These are phyloP conservation scores for Thereva unica DNA, from an alignment of 2,888 invertebrate species.

Conservation along the genomic window DNA sequence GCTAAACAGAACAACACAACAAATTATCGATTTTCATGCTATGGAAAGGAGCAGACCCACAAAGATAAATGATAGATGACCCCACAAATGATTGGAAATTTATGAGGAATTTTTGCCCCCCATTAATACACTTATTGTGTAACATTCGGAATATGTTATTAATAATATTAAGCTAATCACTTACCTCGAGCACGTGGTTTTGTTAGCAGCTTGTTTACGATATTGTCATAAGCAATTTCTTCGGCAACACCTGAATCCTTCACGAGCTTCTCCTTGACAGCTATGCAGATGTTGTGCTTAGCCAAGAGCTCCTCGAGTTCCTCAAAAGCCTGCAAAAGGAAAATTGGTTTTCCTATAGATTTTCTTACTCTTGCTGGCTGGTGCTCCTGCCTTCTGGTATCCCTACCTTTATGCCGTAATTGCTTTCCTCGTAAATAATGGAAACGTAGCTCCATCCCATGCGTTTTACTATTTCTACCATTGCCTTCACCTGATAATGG, in stretches of 20 bases:
- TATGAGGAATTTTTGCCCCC: too few relatives aligned
- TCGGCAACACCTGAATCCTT: conserved; percentile 95
- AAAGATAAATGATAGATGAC: too few relatives aligned
- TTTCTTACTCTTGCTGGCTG: neutral
- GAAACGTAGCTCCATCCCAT: conserved; percentile 94
- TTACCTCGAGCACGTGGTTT: conserved; percentile 89
- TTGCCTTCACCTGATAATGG: conserved; percentile 90
- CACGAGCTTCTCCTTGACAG: conserved; percentile 89
- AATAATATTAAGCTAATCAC: conserved; percentile 45
- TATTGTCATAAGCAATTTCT: conserved; percentile 83
- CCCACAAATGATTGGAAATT: too few relatives aligned
- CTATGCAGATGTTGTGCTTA: conserved; percentile 86
- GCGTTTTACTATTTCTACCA: conserved; percentile 87
- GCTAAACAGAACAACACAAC: neutral
- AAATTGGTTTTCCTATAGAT: conserved; percentile 9
- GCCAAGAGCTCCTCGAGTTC: conserved; percentile 86
- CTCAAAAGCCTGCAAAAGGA: conserved; percentile 79
- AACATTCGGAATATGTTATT: neutral
- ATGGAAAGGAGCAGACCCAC: too few relatives aligned
- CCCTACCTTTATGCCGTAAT: conserved; percentile 89
- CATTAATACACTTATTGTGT: neutral
- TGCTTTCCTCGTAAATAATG: conserved; percentile 94
- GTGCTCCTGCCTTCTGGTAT: neutral
- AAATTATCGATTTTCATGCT: neutral
- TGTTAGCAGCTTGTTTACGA: conserved; percentile 81